Evolutionary conservation across 2,888 invertebrate species (phyloP).

Genomic region (Drosophila histrio): DNA sequence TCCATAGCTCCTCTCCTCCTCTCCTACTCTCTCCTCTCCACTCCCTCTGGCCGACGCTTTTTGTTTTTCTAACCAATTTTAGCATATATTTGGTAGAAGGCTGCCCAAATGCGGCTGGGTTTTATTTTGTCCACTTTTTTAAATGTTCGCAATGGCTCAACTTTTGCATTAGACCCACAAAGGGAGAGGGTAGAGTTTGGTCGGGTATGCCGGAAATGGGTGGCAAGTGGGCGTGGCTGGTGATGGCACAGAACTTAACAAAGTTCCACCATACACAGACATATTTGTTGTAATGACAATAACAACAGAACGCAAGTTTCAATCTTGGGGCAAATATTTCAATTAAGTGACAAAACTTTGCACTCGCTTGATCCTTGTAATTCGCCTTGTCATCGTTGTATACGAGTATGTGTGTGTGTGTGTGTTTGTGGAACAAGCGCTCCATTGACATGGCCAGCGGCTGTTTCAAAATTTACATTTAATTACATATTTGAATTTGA

Average conservation of each 20-base stretch:
- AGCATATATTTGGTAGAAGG: slow-evolving; percentile 54
- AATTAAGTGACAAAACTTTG: slow-evolving; percentile 82
- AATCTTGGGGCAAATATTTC: slow-evolving; percentile 82
- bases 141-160: slow-evolving; percentile 59
- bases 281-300: slow-evolving; percentile 66
- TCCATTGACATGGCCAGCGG: slow-evolving; percentile 31
- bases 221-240: slow-evolving; percentile 31
- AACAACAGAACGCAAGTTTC: slow-evolving; percentile 63
- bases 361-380: slow-evolving; percentile 68
- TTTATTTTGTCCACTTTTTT: slow-evolving; percentile 52
- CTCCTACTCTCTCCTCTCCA: too few relatives aligned
- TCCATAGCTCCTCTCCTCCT: background rate
- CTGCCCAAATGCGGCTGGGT: slow-evolving; percentile 48
- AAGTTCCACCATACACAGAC: slow-evolving; percentile 22
- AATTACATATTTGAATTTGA: slow-evolving; percentile 71
- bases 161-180: slow-evolving; percentile 65
- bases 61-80: slow-evolving; percentile 63
- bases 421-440: slow-evolving; percentile 12
- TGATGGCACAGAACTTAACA: slow-evolving; percentile 39
- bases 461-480: slow-evolving; percentile 73
- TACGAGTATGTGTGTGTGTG: slow-evolving; percentile 7
- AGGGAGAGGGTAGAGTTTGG: background rate
- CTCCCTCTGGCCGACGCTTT: background rate
- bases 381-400: slow-evolving; percentile 48
- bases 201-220: slow-evolving; percentile 11